These are phyloP conservation scores for Protonemura montana DNA, from an alignment of 2,888 invertebrate genomes.

Conservation along the genomic window DNA sequence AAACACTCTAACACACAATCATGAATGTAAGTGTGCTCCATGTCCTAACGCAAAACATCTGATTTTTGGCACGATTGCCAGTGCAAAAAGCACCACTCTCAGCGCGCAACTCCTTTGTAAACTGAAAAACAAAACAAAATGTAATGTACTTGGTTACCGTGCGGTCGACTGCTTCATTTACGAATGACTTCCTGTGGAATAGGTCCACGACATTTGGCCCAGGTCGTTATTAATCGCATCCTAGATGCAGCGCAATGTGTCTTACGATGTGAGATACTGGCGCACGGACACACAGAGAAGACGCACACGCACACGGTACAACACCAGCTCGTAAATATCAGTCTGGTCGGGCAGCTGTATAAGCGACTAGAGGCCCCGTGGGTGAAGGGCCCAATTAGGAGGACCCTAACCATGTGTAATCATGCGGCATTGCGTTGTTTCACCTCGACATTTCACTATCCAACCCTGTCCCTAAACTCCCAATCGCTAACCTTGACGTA, in stretches of 20 bases:
- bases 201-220: not conserved
- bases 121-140: not conserved
- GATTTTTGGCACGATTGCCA: not conserved
- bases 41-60: not conserved
- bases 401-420: not conserved
- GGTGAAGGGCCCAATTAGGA: not conserved
- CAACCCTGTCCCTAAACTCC: too few species aligned
- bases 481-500: too few species aligned
- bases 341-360: not conserved
- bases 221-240: not conserved
- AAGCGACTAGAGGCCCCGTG: not conserved
- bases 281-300: not conserved
- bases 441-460: too few species aligned
- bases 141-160: not conserved
- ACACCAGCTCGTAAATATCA: not conserved
- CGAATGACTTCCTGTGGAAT: not conserved
- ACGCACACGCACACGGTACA: not conserved
- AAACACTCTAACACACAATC: not conserved
- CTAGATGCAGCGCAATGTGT: not conserved
- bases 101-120: not conserved
- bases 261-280: not conserved
- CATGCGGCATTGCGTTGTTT: too few species aligned
- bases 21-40: not conserved
- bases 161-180: not conserved
- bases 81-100: not conserved